Conservation (phyloP, 2,888 invertebrate species). For the Noctuana brunneofusca region DNA sequence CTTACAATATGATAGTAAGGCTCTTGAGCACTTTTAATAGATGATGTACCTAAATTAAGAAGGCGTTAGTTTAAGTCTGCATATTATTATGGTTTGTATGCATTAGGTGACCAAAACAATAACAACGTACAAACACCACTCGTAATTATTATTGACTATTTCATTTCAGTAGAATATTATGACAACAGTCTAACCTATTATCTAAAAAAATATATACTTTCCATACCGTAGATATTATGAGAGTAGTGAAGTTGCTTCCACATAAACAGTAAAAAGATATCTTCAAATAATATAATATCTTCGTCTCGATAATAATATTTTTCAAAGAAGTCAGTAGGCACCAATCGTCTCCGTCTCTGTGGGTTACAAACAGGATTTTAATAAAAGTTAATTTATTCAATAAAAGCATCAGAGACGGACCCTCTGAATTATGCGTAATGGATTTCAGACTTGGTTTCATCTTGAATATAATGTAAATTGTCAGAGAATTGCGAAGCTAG, state of each 20-base stretch:
- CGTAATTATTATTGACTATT: too few relatives aligned
- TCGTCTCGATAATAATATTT: slow-evolving; percentile 49
- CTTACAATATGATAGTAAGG: too few relatives aligned
- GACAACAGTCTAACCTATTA: too few relatives aligned
- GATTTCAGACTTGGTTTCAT: slow-evolving; percentile 52
- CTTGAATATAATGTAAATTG: slow-evolving; percentile 47
- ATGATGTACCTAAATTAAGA: too few relatives aligned
- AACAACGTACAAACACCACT: too few relatives aligned
- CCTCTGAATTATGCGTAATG: slow-evolving; percentile 51
- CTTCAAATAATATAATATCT: not conserved
- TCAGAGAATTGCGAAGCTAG: slow-evolving; percentile 27
- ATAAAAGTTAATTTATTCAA: slow-evolving; percentile 79
- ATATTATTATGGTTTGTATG: too few relatives aligned
- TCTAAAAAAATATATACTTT: too few relatives aligned
- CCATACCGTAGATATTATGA: not conserved
- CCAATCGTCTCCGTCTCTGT: slow-evolving; percentile 44
- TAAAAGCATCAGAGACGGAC: slow-evolving; percentile 59
- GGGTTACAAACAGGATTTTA: slow-evolving; percentile 72
- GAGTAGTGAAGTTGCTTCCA: not conserved
- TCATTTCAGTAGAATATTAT: too few relatives aligned
- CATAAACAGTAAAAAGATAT: not conserved
- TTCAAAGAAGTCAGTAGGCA: slow-evolving; percentile 60
- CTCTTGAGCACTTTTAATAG: too few relatives aligned
- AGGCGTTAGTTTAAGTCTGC: too few relatives aligned
- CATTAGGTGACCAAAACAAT: too few relatives aligned